Evolutionary conservation across 2,888 invertebrate species (phyloP).

Genomic region (Torymus texanus): DNA sequence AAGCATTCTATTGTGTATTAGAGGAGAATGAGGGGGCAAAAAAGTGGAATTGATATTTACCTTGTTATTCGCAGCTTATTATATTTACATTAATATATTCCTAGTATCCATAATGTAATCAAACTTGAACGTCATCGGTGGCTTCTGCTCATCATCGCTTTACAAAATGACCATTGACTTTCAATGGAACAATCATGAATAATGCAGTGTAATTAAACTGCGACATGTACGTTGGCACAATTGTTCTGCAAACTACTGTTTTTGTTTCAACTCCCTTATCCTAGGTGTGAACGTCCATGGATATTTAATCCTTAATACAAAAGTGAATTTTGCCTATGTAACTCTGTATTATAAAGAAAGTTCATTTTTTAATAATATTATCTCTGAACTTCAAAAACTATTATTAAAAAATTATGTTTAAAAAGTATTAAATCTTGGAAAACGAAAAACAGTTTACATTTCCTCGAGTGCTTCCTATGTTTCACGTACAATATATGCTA

Average conservation of each 20-base stretch:
- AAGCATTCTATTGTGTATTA: too few species aligned
- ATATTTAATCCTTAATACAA: slow-evolving; percentile 41
- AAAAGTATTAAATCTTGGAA: too few species aligned
- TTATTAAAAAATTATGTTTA: too few species aligned
- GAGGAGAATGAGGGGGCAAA: background rate
- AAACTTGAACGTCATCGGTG: slow-evolving; percentile 1
- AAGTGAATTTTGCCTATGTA: slow-evolving; percentile 15
- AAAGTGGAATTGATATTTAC: background rate
- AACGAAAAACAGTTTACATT: too few species aligned
- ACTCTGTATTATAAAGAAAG: too few species aligned
- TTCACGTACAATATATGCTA: too few species aligned
- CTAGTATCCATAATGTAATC: slow-evolving; percentile 30
- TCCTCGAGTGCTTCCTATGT: too few species aligned
- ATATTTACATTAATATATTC: slow-evolving; percentile 16
- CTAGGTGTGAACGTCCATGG: background rate
- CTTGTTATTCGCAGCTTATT: background rate
- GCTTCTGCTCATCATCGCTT: slow-evolving; percentile 5
- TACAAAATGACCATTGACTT: slow-evolving; percentile 38
- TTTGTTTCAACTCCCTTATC: slow-evolving; percentile 25
- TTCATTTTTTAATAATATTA: too few species aligned
- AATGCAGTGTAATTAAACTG: slow-evolving; percentile 50
- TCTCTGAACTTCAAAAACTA: too few species aligned
- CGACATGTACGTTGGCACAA: slow-evolving; percentile 13
- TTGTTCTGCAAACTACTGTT: slow-evolving; percentile 41
- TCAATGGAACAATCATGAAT: slow-evolving; percentile 48